These are phyloP conservation scores for Hemiprocne comata DNA, from an alignment of 2,113 vertebrate genomes.

Conservation along the genomic window DNA sequence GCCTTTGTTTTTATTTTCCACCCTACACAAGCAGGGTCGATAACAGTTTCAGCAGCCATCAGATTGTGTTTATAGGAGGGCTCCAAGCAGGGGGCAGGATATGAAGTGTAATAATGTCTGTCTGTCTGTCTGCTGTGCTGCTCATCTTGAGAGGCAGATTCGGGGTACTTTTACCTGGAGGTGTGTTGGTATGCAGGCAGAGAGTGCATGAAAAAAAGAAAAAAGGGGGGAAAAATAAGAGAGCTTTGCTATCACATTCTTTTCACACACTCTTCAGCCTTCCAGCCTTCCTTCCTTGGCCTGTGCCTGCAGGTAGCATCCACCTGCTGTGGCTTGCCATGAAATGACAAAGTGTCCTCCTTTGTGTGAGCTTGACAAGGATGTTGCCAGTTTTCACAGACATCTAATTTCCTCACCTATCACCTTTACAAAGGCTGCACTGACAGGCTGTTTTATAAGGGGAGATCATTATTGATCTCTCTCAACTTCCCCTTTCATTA, in stretches of 20 bases:
- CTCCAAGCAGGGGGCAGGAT: not conserved
- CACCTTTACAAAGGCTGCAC: not conserved
- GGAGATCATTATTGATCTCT: not conserved
- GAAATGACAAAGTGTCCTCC: not conserved
- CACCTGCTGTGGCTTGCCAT: not conserved
- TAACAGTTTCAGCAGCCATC: not conserved
- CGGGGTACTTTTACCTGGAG: not conserved
- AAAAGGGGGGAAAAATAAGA: not conserved
- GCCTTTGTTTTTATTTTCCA: not conserved
- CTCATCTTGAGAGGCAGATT: not conserved
- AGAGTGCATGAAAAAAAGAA: fast-evolving
- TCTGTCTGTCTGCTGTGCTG: not conserved
- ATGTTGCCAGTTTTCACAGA: not conserved
- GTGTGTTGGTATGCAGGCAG: not conserved
- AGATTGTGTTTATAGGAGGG: not conserved
- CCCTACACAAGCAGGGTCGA: not conserved
- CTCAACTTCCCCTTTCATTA: slow-evolving; percentile 1
- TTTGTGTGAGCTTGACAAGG: not conserved
- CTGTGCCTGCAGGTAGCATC: not conserved
- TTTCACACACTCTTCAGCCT: not conserved
- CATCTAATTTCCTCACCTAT: not conserved
- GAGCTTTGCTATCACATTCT: not conserved
- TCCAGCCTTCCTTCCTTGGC: not conserved
- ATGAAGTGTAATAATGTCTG: not conserved
- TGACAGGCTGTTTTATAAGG: not conserved